These are phyloP conservation scores for Antigone vipio DNA, from an alignment of 2,113 vertebrate genomes.

Conservation along the genomic window DNA sequence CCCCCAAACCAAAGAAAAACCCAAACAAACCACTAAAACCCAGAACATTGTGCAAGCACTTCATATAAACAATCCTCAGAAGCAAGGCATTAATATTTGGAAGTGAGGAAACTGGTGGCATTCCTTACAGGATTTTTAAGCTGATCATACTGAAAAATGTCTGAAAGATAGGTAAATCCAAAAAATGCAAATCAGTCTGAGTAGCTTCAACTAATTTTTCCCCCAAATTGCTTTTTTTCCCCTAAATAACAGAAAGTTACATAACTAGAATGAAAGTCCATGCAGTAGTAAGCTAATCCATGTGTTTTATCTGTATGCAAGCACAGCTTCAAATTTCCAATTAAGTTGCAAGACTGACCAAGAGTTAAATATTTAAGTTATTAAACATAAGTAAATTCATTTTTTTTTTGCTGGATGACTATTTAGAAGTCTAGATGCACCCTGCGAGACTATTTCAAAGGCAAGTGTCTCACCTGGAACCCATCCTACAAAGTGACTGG, in stretches of 20 bases:
- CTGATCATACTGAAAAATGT: not conserved
- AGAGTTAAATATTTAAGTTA: not conserved
- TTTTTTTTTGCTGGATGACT: not conserved
- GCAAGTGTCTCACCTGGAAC: conserved; percentile 86
- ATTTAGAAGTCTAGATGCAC: not conserved
- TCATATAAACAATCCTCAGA: not conserved
- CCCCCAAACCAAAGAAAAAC: not conserved
- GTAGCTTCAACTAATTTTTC: not conserved
- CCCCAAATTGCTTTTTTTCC: not conserved
- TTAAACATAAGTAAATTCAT: not conserved
- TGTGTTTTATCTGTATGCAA: not conserved
- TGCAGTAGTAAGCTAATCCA: not conserved
- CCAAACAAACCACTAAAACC: not conserved
- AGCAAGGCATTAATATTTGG: not conserved
- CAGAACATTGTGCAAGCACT: not conserved
- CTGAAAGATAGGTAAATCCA: not conserved
- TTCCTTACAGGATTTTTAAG: not conserved
- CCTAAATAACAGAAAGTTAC: not conserved
- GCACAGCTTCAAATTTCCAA: not conserved
- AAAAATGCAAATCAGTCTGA: not conserved
- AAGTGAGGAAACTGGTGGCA: not conserved
- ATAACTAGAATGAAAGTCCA: not conserved
- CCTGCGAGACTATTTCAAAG: not conserved
- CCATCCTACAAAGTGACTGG: conserved; percentile 93
- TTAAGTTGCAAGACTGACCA: not conserved